Percentiles rank a stretch among this genome's conserved stretches.
Evolutionary conservation across 2,113 vertebrate species (phyloP).

Genomic region (Burhinus bistriatus): DNA sequence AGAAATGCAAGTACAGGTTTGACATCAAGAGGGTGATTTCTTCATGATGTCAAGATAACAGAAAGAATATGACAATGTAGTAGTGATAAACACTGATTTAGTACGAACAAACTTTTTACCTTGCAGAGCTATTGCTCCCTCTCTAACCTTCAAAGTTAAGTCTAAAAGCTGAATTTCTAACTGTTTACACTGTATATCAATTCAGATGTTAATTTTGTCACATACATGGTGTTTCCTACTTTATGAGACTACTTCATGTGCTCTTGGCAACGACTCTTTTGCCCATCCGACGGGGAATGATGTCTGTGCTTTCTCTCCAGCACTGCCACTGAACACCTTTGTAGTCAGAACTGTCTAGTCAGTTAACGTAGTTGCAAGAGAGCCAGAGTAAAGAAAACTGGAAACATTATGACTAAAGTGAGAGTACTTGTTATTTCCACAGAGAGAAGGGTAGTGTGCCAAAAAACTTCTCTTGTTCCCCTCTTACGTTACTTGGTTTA

Average conservation of each 20-base stretch:
- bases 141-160: background rate
- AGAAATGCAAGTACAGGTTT: background rate
- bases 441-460: background rate
- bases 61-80: background rate
- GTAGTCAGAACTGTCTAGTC: background rate
- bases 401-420: background rate
- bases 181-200: background rate
- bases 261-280: background rate
- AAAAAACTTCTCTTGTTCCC: background rate
- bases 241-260: background rate
- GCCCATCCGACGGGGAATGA: too few species aligned
- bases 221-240: accelerated
- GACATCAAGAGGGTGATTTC: background rate
- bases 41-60: background rate
- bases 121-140: background rate
- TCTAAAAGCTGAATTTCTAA: background rate
- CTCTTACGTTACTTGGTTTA: background rate
- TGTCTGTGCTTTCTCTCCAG: background rate
- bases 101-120: background rate
- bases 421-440: background rate
- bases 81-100: background rate
- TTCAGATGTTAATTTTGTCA: background rate
- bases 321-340: background rate
- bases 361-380: background rate
- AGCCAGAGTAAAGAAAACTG: background rate